Base-by-base conservation (phyloP, 2,888 invertebrate species). In the Cataglyphis rosenhaueri region DNA sequence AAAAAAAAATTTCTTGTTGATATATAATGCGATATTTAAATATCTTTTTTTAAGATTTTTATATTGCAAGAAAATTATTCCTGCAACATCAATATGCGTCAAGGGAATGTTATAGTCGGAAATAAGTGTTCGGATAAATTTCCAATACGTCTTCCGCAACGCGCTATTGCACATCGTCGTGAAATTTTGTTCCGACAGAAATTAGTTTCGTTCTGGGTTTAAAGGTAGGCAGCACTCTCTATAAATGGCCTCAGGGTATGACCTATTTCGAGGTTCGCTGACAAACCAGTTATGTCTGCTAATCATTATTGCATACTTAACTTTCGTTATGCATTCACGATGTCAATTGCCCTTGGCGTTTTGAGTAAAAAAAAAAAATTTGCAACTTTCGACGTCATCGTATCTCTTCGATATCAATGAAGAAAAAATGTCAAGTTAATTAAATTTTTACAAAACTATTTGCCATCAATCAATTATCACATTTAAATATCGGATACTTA, bases 261-360 rank as follows among this genome's bases (percentile, higher is more conserved):
- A 71, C 78, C 78, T 73, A 73, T 79, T 71, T 79, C 38, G 71
- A 76, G 55, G 55, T 41, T 79, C 57, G 44, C 59, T n/a, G 59
- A 57, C 59, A 79, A 71, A 79, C 78, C 78, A 71, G 78, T 79
- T 73, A 71, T 59, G 78, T 73, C 59, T 73, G 78, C 74, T 79
- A 79, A 79, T 71, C 73, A 79, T 79, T 79, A 73, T 59, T 79
- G 59, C 78, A 79, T 79, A 79, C 78, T 71, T 79, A 79, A 79
- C 73, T 79, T 71, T 79, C 78, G 78, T 71, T 73, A 44, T 71
- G 59, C 44, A 70, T 35, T 70, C 29, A 55, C 35, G 73, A 71
- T 32, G 21, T 44, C 59, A 18, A 44, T 57, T 41, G 78, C 78
- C 74, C 41, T 71, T 71, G 78, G 78, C 78, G 18, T 21, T 71